Conservation (phyloP, 2,113 vertebrate species). For the Noturus placidus region DNA sequence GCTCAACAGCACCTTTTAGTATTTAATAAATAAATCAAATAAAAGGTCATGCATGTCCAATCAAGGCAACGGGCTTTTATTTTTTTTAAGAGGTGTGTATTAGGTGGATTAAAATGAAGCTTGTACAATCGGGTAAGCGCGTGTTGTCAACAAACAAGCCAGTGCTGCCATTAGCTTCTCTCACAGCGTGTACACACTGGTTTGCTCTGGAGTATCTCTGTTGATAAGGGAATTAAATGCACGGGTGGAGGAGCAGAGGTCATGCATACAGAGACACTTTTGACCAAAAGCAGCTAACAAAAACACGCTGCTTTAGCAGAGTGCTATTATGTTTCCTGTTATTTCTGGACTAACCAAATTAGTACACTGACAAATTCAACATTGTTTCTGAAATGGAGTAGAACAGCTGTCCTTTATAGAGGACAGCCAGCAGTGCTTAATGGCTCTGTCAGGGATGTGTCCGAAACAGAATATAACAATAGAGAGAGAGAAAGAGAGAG, state of each 20-base stretch:
- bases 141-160: conserved; percentile 4
- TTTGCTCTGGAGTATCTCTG: conserved; percentile 23
- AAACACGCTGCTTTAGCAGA: not conserved
- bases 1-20: not conserved
- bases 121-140: not conserved
- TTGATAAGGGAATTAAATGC: conserved; percentile 30
- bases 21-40: not conserved
- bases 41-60: not conserved
- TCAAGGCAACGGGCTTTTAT: not conserved
- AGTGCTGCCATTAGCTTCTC: conserved; percentile 14
- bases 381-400: not conserved
- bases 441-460: not conserved
- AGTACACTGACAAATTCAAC: not conserved
- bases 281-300: conserved; percentile 8
- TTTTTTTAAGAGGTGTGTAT: not conserved
- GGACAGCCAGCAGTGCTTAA: not conserved
- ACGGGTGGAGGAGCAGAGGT: conserved; percentile 32
- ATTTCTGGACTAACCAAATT: not conserved
- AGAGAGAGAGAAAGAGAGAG: not conserved
- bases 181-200: not conserved
- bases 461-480: too few species aligned
- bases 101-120: not conserved
- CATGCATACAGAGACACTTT: not conserved
- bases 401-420: not conserved
- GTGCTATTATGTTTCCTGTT: not conserved